phyloP scores from a whole-genome alignment of 2,888 invertebrate genomes.

The Oasisia sp. region DNA sequence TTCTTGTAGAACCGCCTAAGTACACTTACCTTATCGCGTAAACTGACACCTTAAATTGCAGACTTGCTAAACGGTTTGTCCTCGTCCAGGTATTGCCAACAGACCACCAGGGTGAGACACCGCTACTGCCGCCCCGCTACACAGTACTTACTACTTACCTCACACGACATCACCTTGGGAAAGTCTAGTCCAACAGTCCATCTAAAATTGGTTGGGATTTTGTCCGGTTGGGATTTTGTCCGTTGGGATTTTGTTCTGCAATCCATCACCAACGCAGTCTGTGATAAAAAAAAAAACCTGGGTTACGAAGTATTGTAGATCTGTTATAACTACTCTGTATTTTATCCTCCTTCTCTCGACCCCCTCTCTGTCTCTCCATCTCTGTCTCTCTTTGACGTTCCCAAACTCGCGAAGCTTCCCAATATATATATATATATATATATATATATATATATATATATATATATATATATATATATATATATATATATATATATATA shows the following conservation, averaged over 20 bases:
- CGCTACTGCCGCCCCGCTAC: conserved; percentile 20
- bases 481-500: too few relatives aligned
- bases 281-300: background rate
- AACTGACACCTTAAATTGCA: background rate
- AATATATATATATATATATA: too few relatives aligned
- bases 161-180: background rate
- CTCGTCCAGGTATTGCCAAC: background rate
- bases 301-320: background rate
- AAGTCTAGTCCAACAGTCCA: too few relatives aligned
- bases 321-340: conserved; percentile 13
- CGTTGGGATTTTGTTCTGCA: too few relatives aligned
- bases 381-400: too few relatives aligned
- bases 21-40: background rate
- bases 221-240: too few relatives aligned
- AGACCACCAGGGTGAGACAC: background rate
- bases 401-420: too few relatives aligned
- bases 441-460: too few relatives aligned
- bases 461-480: too few relatives aligned
- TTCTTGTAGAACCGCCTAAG: background rate
- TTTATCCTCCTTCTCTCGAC: background rate
- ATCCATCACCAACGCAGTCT: background rate
- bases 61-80: background rate
- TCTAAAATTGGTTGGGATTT: too few relatives aligned
- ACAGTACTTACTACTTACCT: background rate
- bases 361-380: background rate